A percentile compares a stretch with the other conserved stretches of the same genome.
Evolutionary conservation across 2,888 invertebrate species (phyloP).

Genomic region (Slavum lentiscoides): DNA sequence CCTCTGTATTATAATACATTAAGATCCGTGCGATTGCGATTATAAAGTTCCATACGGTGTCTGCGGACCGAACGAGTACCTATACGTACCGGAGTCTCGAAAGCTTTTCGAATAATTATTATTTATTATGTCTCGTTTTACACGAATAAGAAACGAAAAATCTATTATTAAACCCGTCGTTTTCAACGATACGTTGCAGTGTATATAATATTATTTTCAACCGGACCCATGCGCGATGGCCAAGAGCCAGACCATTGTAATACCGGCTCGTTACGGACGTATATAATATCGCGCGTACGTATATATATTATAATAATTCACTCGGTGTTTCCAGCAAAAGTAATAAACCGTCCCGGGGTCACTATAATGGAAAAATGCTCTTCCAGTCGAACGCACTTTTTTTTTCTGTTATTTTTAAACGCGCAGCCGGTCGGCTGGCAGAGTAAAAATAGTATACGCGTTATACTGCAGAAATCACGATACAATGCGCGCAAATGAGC

Average conservation of each 20-base stretch:
- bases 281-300: no score
- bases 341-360: conserved; percentile 6
- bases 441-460: conserved; percentile 21
- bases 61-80: no score
- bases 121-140: background rate
- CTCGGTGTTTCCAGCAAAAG: conserved; percentile 32
- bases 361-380: background rate
- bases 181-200: background rate
- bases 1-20: no score
- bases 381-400: conserved; percentile 32
- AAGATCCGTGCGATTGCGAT: no score
- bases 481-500: background rate
- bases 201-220: conserved; percentile 12
- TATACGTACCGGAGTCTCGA: no score
- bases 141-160: background rate
- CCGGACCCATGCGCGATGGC: background rate
- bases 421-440: conserved; percentile 1
- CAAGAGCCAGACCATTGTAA: conserved; percentile 12
- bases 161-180: conserved; percentile 4
- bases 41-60: no score
- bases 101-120: background rate
- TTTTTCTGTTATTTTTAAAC: conserved; percentile 30
- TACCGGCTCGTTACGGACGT: conserved; percentile 9
- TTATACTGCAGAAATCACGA: background rate
- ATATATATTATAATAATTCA: conserved; percentile 17